phyloP scores from a whole-genome alignment of 2,113 vertebrate genomes.

The Neodon shergylaensis region DNA sequence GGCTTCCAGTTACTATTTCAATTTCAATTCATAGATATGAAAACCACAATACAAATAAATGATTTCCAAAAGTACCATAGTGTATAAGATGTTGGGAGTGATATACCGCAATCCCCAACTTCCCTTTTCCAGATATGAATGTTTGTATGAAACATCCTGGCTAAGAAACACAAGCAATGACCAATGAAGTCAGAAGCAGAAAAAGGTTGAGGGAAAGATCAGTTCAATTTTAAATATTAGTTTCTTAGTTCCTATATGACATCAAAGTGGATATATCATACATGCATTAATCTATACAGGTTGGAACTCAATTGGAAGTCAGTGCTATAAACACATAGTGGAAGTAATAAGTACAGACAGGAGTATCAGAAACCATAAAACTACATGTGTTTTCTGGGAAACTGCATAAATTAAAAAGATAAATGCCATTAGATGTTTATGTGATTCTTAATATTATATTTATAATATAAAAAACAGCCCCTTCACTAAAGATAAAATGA shows the following conservation, averaged over 20 bases:
- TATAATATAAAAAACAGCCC: conserved; percentile 37
- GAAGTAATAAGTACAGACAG: background rate
- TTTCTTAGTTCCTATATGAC: conserved; percentile 8
- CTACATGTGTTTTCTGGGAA: background rate
- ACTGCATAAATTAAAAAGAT: background rate
- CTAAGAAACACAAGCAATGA: background rate
- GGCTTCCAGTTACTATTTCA: no score
- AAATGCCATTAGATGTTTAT: conserved; percentile 35
- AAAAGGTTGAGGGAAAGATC: background rate
- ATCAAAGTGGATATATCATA: background rate
- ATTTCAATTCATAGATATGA: background rate
- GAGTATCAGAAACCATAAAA: background rate
- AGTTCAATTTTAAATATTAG: conserved; percentile 10
- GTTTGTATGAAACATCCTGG: background rate
- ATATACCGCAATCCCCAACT: background rate
- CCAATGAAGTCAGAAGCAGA: background rate
- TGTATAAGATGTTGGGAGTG: background rate
- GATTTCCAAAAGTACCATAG: conserved; percentile 11
- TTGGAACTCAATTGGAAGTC: background rate
- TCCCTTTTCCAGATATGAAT: background rate
- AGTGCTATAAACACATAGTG: background rate
- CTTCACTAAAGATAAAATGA: background rate
- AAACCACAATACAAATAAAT: background rate
- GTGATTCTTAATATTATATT: background rate
- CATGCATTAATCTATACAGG: background rate